phyloP scores from a whole-genome alignment of 1,140 invertebrate genomes.

The Anoplolepis gracilipes region DNA sequence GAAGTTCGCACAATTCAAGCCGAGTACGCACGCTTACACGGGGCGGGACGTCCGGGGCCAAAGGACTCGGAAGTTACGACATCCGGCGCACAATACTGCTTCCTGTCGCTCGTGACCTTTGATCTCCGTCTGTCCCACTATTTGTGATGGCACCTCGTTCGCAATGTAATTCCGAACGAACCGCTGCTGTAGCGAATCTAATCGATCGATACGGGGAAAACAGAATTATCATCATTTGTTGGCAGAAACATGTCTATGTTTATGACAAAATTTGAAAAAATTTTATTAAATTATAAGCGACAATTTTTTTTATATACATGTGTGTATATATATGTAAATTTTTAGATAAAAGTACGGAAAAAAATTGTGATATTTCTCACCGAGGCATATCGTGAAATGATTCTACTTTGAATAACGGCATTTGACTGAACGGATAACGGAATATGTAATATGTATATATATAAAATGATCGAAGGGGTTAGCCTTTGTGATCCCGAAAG shows the following conservation, averaged over 20 bases:
- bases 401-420: neutral
- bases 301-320: neutral
- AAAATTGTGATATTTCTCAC: neutral
- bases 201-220: conserved; percentile 4
- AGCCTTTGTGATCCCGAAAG: conserved; percentile 11
- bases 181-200: neutral
- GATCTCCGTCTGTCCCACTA: conserved; percentile 64
- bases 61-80: conserved; percentile 78
- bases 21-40: neutral
- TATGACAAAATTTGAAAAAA: neutral
- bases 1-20: neutral
- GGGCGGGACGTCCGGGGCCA: conserved; percentile 57
- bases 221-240: neutral
- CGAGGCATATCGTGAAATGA: neutral
- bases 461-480: neutral
- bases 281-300: neutral
- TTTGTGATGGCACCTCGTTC: conserved; percentile 45
- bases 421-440: neutral
- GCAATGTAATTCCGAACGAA: conserved; percentile 23
- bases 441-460: neutral
- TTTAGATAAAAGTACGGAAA: too few relatives aligned
- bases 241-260: neutral
- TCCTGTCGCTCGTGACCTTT: conserved; percentile 72
- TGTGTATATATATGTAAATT: too few relatives aligned
- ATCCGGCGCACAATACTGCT: conserved; percentile 68